Evolutionary conservation across 2,888 invertebrate species (phyloP), one percentile per base, ranked within the genome.

Genomic region (Beris chalybata): DNA sequence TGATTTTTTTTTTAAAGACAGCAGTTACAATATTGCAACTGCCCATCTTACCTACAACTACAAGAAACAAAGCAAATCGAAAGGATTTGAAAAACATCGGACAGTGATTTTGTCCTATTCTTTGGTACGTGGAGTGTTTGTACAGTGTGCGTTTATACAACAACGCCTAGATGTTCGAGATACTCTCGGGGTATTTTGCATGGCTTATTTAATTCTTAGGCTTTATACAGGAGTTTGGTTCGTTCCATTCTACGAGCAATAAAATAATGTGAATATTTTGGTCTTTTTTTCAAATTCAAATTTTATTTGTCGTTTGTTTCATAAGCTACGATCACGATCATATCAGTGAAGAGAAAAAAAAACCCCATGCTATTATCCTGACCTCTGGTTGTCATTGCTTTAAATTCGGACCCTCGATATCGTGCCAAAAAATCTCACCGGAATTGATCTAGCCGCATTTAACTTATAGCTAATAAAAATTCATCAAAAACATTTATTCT

Each of bases 401-500:
- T n/a, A 43, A 56, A 38, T 53, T 30, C 31, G 29, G 12, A 30
- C 54, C 5, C 15, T 32, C 13, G 55, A 56, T 56, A 38, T 56
- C 55, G 5, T 4, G 38, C 7, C 15, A 31, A 15, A 22, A 56
- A 59, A 59, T 59, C 48, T 31, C 48, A 48, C 7, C 48, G 50
- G 50, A 61, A 61, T 52, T 38, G 61, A 61, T 61, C 15, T 15
- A 22, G 61, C 22, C 38, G 50, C 38, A 50, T 52, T 59, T 38
- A 50, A 52, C 38, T 38, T 22, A 22, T 22, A 22, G 61, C 22
- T 52, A 38, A 61, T 38, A 50, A 43, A 50, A 52, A 61, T 61
- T 61, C 61, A 61, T 61, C 50, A 43, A 32, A 61, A 61, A 61
- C 61, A 61, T 61, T 61, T 61, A 61, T 61, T 50, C 61, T 12